Base-by-base conservation (phyloP, 2,888 invertebrate genomes). In the Spialia ferax region DNA sequence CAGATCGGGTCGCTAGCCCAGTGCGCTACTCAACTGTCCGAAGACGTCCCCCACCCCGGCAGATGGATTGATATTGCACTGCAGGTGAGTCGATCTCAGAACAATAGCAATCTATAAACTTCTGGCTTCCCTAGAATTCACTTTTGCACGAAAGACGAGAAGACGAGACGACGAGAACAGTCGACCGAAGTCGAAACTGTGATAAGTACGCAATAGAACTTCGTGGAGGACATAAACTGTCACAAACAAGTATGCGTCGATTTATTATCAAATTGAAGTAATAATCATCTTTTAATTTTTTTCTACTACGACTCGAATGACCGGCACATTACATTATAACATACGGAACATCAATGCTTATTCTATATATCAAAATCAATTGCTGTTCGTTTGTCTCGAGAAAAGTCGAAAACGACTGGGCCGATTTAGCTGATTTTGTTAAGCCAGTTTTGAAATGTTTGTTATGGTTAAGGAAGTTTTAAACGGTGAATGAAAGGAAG, bases 51-150 rank as follows among this genome's bases (percentile, higher is more conserved):
- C 68, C 32, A 32, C 79, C 79, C 77, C 82, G 69, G 73, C 82
- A 89, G 91, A 91, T 91, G 87, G 91, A 91, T 91, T 89, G 92
- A 87, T 91, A 92, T 89, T 86, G 83, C 89, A 79, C 83, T 88
- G 89, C 91, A 91, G 91, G 91, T 91, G 91, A 88, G 84, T 83
- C 85, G 45, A 87, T 90, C 87, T 87, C 81, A 77, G 84, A 80
- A 88, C 87, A 86, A 86, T 81, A 83, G 82, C 87, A 85, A 88
- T 91, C 87, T 86, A 84, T 85, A 85, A 82, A 81, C 77, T 79
- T 77, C 79, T 78, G 79, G 83, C 82, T 32, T 55, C 18, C 4
- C 29, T 57, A 50, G 63, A 73, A 68, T 67, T 63, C 69, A 66
- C 63, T 63, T 56, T 62, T 32, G 59, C 62, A 72, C 69, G 29